Evolutionary conservation across 2,797 vertebrate genomes (phyloP).

Genomic region (Zenarchopterus dispar): DNA sequence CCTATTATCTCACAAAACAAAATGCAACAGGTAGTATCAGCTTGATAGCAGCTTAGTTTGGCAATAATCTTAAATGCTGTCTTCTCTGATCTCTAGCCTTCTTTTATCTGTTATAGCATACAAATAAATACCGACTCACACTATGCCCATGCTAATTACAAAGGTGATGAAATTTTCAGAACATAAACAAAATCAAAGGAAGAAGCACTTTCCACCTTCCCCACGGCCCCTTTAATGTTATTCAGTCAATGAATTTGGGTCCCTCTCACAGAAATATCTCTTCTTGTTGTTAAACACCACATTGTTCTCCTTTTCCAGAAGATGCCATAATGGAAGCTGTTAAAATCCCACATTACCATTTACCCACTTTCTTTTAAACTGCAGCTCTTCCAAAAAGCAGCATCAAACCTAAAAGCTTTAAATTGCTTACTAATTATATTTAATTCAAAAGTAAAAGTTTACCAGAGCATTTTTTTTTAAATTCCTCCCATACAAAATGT

Average conservation of each 20-base stretch:
- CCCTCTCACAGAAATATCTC: constrained; percentile 50
- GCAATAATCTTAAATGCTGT: constrained; percentile 48
- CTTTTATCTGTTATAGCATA: constrained; percentile 84
- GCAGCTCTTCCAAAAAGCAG: constrained; percentile 18
- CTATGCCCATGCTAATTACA: constrained; percentile 75
- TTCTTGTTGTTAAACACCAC: constrained; percentile 40
- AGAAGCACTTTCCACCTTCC: constrained; percentile 50
- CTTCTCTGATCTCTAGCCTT: constrained; percentile 79
- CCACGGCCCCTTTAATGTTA: constrained; percentile 63
- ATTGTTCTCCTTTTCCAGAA: constrained; percentile 46
- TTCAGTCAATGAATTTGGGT: constrained; percentile 60
- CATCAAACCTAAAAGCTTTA: constrained; percentile 45
- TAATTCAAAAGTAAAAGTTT: constrained; percentile 50
- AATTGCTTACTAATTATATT: constrained; percentile 54
- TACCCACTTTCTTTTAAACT: constrained; percentile 43
- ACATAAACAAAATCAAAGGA: constrained; percentile 80
- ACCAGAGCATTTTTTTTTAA: constrained; percentile 13
- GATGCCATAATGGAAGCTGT: constrained; percentile 55
- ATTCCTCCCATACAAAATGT: constrained; percentile 24
- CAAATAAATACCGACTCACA: constrained; percentile 55
- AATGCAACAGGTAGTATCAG: not conserved
- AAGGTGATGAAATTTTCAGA: constrained; percentile 77
- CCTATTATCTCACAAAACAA: no score
- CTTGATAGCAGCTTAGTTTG: constrained; percentile 8
- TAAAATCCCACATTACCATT: constrained; percentile 60